phyloP scores from a whole-genome alignment of 2,888 invertebrate species.

The Tachystola acroxantha region DNA sequence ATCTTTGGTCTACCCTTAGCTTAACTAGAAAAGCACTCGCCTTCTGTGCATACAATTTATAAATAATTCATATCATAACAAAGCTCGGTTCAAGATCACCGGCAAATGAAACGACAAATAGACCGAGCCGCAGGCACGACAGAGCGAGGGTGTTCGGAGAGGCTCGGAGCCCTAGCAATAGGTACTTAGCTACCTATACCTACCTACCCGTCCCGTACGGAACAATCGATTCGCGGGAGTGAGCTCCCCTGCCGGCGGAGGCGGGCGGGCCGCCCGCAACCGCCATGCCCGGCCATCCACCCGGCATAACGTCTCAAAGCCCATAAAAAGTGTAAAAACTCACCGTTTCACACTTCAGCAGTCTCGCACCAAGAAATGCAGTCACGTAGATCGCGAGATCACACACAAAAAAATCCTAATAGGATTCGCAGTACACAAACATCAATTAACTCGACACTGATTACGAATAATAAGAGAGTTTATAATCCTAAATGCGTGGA shows the following conservation, averaged over 20 bases:
- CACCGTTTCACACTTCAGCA: slow-evolving; percentile 68
- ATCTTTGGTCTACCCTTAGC: no score
- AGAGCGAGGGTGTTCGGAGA: slow-evolving; percentile 51
- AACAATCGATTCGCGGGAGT: slow-evolving; percentile 66
- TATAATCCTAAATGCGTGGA: slow-evolving; percentile 29
- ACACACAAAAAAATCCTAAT: slow-evolving; percentile 54
- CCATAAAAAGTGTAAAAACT: slow-evolving; percentile 49
- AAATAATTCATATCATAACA: slow-evolving; percentile 45
- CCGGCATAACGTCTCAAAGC: slow-evolving; percentile 28
- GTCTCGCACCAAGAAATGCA: slow-evolving; percentile 60
- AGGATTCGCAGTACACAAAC: slow-evolving; percentile 43
- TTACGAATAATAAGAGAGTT: slow-evolving; percentile 26
- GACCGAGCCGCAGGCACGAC: slow-evolving; percentile 28
- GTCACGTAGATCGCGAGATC: slow-evolving; percentile 63
- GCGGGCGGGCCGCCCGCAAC: slow-evolving; percentile 8
- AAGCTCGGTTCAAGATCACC: slow-evolving; percentile 46
- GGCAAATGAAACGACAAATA: slow-evolving; percentile 44
- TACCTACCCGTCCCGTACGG: slow-evolving; percentile 32
- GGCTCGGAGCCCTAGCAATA: slow-evolving; percentile 24
- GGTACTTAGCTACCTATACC: slow-evolving; percentile 13
- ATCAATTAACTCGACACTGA: slow-evolving; percentile 58
- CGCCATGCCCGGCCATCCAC: slow-evolving; percentile 30
- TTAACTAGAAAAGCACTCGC: background rate
- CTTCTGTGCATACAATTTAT: slow-evolving; percentile 25
- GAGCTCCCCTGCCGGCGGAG: slow-evolving; percentile 40